Base-by-base conservation (phyloP, 35 echinoderm and acorn worm genomes). In the Ophioderma brevispina region DNA sequence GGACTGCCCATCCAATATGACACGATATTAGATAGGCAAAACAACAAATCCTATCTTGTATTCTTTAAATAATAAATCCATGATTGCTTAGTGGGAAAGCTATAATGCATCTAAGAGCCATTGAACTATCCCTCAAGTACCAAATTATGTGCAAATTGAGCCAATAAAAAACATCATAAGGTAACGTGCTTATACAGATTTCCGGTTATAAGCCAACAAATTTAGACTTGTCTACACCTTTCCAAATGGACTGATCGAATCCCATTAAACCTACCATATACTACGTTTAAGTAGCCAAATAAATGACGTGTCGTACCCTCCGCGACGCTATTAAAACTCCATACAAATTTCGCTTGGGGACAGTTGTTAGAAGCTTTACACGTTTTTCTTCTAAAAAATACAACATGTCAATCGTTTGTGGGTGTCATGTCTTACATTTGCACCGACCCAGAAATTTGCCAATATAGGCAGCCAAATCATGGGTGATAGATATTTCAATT, bases 241-340 rank as follows among this genome's bases (percentile, higher is more conserved):
- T 70, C 6, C 59, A 70, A 25, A 70, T 70, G 59, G 59, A 70
- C n/a, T 70, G 59, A 70, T 13, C 59, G n/a, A 70, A 1, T 25
- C 59, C 4, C 10, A 13, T 70, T 70, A 25, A 25, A 70, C 59
- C 10, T 25, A 15, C n/a, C 17, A 4, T 8, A 17, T 46, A 4
- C 5, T 46, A 17, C 4, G 4, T 46, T 46, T 46, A 17, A 46
- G 41, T 4, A 46, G 41, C 5, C 23, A 70, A 6, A 70, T 25
- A 30, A 70, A 18, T 70, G 59, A 25, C 59, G 28, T 8, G 59
- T 70, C 59, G 1, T 70, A 70, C 59, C 59, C 59, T 70, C 59
- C 59, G 28, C 59, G 59, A 70, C n/a, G 59, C 59, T 70, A 70
- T 70, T 70, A 70, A 70, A 70, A 70, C 59, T 70, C 59, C 28